phyloP scores from a whole-genome alignment of 2,113 vertebrate species.

The Pungitius pungitius region DNA sequence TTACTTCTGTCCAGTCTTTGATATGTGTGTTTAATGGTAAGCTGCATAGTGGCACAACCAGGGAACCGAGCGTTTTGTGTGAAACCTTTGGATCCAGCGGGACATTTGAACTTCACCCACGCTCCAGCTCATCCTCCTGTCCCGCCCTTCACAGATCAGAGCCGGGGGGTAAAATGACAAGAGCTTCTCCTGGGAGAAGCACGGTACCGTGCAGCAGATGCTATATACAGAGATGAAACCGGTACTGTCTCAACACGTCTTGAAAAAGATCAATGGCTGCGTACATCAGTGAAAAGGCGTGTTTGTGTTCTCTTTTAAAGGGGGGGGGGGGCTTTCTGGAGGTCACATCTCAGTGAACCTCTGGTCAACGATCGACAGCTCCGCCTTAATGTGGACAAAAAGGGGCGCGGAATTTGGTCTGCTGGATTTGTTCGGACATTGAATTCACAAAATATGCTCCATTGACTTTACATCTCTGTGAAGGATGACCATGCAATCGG shows the following conservation, averaged over 20 bases:
- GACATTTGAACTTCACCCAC: conserved; percentile 10
- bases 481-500: neutral
- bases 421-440: conserved; percentile 1
- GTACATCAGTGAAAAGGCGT: neutral
- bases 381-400: neutral
- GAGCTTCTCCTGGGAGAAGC: neutral
- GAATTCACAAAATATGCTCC: neutral
- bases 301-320: conserved; percentile 14
- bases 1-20: conserved; percentile 47
- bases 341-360: conserved; percentile 3
- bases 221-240: conserved; percentile 1
- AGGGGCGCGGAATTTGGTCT: neutral
- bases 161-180: conserved; percentile 12
- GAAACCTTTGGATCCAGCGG: conserved; percentile 61
- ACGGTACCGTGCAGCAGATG: neutral
- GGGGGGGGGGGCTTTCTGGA: conserved; percentile 5
- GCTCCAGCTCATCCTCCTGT: neutral
- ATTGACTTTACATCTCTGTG: neutral
- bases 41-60: conserved; percentile 60
- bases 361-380: conserved; percentile 7
- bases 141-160: conserved; percentile 11
- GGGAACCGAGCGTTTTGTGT: conserved; percentile 45
- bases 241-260: neutral
- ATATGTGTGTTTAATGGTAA: conserved; percentile 61
- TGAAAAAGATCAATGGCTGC: neutral